phyloP scores from a whole-genome alignment of 2,113 vertebrate genomes.

The Clarias magur region DNA sequence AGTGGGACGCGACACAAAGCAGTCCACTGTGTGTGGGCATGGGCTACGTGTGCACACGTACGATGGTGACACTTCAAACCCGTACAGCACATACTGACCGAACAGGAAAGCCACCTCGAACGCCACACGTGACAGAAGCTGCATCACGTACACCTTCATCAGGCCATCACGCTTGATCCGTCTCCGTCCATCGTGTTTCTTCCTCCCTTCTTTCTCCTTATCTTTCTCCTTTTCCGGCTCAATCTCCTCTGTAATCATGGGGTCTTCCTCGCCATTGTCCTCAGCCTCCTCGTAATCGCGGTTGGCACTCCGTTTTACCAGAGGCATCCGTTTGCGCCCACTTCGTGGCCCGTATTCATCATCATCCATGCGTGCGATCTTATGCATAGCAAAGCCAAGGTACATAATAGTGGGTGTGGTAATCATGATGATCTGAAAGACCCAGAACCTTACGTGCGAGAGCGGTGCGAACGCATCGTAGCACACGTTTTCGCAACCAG shows the following conservation, averaged over 20 bases:
- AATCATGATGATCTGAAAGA: constrained; percentile 90
- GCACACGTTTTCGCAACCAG: constrained; percentile 90
- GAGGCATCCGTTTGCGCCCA: constrained; percentile 67
- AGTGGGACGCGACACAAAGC: constrained; percentile 86
- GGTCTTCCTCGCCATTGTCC: constrained; percentile 87
- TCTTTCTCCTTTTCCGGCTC: constrained; percentile 78
- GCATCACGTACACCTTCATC: constrained; percentile 86
- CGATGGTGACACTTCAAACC: constrained; percentile 78
- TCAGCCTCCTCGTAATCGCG: constrained; percentile 87
- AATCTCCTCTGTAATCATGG: constrained; percentile 87
- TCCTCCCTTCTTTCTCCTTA: constrained; percentile 66
- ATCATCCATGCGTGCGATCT: constrained; percentile 79
- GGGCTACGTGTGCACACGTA: constrained; percentile 83
- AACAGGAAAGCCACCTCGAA: constrained; percentile 84
- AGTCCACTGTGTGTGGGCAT: constrained; percentile 86
- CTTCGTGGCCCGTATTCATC: constrained; percentile 61
- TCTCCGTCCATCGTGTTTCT: constrained; percentile 80
- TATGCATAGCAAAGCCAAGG: constrained; percentile 89
- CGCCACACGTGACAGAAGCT: constrained; percentile 78
- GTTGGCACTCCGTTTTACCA: constrained; percentile 77
- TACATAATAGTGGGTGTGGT: constrained; percentile 86
- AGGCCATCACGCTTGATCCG: constrained; percentile 86
- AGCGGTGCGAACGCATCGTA: constrained; percentile 86
- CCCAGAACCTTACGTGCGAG: constrained; percentile 89
- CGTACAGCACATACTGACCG: constrained; percentile 87